These are phyloP conservation scores for Erythrocercus mccallii DNA, from an alignment of 2,113 vertebrate species.

Conservation along the genomic window DNA sequence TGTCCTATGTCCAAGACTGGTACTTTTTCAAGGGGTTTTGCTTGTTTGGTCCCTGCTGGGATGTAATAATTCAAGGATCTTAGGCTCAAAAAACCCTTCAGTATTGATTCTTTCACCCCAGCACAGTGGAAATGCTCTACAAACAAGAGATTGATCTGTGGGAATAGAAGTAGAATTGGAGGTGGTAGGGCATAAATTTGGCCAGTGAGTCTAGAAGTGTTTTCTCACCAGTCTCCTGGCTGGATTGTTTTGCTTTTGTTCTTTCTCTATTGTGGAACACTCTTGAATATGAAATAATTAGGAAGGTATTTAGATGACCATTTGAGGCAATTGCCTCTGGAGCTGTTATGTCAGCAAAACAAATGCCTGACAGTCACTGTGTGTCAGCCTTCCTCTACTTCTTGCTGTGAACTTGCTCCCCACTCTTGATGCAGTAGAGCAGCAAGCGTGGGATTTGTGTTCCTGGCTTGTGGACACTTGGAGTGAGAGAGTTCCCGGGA, in stretches of 20 bases:
- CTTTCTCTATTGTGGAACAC: not conserved
- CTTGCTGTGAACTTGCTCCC: not conserved
- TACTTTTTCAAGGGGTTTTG: not conserved
- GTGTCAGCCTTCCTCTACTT: not conserved
- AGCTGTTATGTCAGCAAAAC: not conserved
- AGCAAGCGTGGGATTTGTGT: accelerated
- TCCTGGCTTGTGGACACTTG: not conserved
- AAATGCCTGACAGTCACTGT: not conserved
- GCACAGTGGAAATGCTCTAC: not conserved
- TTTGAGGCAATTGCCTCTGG: not conserved
- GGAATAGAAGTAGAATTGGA: not conserved
- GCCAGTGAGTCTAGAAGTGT: not conserved
- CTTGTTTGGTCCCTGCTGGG: not conserved
- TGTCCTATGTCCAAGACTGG: not conserved
- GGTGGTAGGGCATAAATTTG: not conserved
- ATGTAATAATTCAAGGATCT: not conserved
- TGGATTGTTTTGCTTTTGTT: not conserved
- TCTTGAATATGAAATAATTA: not conserved
- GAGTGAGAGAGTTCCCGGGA: not conserved
- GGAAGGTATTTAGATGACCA: not conserved
- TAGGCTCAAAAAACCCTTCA: not conserved
- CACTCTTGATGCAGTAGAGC: not conserved
- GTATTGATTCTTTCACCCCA: not conserved
- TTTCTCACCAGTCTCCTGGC: not conserved
- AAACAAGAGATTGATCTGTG: not conserved